Base-by-base conservation (phyloP, 2,113 vertebrate species). In the Zosterops hypoxanthus region DNA sequence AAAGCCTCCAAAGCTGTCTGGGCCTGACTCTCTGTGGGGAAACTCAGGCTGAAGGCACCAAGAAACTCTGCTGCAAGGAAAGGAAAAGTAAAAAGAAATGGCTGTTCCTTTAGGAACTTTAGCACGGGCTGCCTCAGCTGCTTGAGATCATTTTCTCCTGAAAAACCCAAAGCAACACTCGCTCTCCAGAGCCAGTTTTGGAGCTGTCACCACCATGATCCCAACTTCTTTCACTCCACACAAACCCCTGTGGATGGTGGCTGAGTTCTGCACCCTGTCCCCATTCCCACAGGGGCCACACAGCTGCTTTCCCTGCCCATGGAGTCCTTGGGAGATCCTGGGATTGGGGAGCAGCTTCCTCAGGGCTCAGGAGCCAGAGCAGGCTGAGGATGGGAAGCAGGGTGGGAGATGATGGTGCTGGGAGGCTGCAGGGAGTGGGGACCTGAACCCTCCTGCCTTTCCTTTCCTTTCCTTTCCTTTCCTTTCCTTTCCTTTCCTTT, bases 261-360 rank as follows among this genome's bases (percentile, higher is more conserved):
- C 29, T 28, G 77, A 29, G 56, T 8, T 57, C 80, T 65, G 36
- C 79, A 64, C 61, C 59, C 49, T 14, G 24, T 80, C 20, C 41
- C 52, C 47, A 20, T 14, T n/a, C 29, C 55, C 76, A 22, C 2
- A 1, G 79, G 65, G 71, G 9, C 8, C 71, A 70, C 5, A 9
- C 25, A 28, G 42, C 31, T 24, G 31, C 57, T 59, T 3, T 25
- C 23, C 34, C 6, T 31, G 41, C 46, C 69, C 41, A 0, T 0
- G 0, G 72, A 31, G 12, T 12, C 47, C 55, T 3, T 0, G 9
- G 22, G 44, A 66, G 52, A 13, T 13, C 28, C 6, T 33, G 47
- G 66, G 12, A 1, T 2, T 9, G 63, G 86, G 68, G 42, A 77
- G 36, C 36, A 23, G 50, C 8, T 21, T 80, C 10, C 21, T 5